phyloP scores from a whole-genome alignment of 2,113 vertebrate species.

The Microcebus murinus region DNA sequence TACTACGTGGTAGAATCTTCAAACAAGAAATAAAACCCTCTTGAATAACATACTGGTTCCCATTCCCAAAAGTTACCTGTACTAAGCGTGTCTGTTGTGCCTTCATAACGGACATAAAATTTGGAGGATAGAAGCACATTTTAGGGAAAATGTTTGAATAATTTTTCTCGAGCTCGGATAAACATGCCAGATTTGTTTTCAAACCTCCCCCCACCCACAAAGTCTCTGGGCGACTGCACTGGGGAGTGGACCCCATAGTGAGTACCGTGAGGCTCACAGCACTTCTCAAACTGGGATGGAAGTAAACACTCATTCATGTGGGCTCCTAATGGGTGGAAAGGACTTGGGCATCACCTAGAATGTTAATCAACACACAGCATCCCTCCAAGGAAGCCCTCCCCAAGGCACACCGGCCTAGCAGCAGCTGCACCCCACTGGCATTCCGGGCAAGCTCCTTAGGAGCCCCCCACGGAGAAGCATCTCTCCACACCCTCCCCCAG shows the following conservation, averaged over 20 bases:
- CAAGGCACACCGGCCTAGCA: not conserved
- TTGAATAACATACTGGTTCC: not conserved
- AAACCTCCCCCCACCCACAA: not conserved
- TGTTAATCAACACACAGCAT: not conserved
- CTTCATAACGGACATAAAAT: not conserved
- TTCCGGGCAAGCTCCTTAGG: not conserved
- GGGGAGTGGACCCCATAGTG: not conserved
- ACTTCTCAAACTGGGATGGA: not conserved
- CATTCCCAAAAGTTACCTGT: not conserved
- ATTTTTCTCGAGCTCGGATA: not conserved
- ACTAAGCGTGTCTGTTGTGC: not conserved
- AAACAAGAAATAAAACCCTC: not conserved
- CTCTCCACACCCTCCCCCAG: not conserved
- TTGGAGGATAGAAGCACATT: not conserved
- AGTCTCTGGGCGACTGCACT: not conserved
- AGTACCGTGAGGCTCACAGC: not conserved
- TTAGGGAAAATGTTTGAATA: not conserved
- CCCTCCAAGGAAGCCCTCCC: not conserved
- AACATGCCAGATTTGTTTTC: not conserved
- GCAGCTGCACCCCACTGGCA: too few relatives aligned
- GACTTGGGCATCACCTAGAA: not conserved
- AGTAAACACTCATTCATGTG: not conserved
- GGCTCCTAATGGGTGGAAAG: not conserved
- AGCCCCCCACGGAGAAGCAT: not conserved
- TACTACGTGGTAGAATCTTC: not conserved